These are phyloP conservation scores for Pelochelys cantorii DNA, from an alignment of 2,797 vertebrate species.

Conservation along the genomic window DNA sequence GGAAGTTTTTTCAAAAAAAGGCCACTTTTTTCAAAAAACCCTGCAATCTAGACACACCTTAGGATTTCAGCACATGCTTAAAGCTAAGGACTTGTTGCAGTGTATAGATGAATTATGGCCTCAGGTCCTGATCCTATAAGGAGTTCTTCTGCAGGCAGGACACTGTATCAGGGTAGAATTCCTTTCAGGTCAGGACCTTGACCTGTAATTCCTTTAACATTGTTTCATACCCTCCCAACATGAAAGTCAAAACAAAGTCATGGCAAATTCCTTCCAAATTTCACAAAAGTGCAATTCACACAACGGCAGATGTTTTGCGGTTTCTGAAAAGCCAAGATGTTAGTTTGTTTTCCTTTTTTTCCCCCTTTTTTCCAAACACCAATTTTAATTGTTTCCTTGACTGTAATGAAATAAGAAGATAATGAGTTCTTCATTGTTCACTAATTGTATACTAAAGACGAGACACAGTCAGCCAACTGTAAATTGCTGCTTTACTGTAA, in stretches of 20 bases:
- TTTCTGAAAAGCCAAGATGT: constrained; percentile 60
- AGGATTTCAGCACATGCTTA: not conserved
- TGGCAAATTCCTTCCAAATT: not conserved
- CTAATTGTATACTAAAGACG: constrained; percentile 80
- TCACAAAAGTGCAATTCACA: not conserved
- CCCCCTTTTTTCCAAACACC: constrained; percentile 43
- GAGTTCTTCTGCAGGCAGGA: not conserved
- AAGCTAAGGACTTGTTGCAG: not conserved
- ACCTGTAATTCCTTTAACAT: not conserved
- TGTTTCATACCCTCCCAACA: not conserved
- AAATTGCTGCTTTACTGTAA: constrained; percentile 78
- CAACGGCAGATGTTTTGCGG: constrained; percentile 25
- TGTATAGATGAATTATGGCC: not conserved
- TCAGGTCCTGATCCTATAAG: not conserved
- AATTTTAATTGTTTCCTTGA: constrained; percentile 75
- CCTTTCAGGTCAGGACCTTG: not conserved
- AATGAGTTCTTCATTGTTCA: constrained; percentile 81
- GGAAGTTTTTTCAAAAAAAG: too few species aligned
- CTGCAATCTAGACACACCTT: too few species aligned
- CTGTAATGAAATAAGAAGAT: constrained; percentile 77
- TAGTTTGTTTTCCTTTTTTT: constrained; percentile 55
- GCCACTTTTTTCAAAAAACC: too few species aligned
- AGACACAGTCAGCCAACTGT: constrained; percentile 77
- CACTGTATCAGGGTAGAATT: not conserved
- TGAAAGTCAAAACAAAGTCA: constrained; percentile 1